Evolutionary conservation across 2,888 invertebrate species (phyloP).

Genomic region (Drosophila antonietae): DNA sequence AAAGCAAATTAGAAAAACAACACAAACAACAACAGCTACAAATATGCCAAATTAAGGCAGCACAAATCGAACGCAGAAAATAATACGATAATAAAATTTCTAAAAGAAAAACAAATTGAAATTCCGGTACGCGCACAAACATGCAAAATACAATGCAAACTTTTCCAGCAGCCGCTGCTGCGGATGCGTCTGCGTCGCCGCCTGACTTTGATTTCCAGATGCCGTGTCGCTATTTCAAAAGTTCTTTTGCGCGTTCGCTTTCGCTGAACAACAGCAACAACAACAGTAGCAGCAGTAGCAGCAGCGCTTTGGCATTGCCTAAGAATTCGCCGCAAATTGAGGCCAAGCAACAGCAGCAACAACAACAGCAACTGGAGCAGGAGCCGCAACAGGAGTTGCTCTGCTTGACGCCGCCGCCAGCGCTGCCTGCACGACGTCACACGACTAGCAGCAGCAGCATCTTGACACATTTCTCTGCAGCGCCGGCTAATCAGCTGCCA

Average conservation of each 20-base stretch:
- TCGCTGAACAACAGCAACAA: slow-evolving; percentile 82
- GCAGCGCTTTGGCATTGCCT: slow-evolving; percentile 51
- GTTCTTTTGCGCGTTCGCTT: slow-evolving; percentile 86
- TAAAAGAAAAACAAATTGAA: slow-evolving; percentile 32
- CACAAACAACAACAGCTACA: slow-evolving; percentile 25
- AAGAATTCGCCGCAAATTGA: slow-evolving; percentile 64
- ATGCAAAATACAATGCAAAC: slow-evolving; percentile 58
- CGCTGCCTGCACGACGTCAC: slow-evolving; percentile 76
- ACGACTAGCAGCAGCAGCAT: slow-evolving; percentile 49
- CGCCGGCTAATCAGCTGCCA: slow-evolving; percentile 59
- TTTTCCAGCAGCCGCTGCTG: slow-evolving; percentile 32
- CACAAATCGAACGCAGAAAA: slow-evolving; percentile 17
- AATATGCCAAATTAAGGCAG: slow-evolving; percentile 58
- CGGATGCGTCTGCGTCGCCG: slow-evolving; percentile 53
- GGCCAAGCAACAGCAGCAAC: slow-evolving; percentile 46
- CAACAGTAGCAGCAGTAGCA: slow-evolving; percentile 72
- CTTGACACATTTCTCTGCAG: slow-evolving; percentile 58
- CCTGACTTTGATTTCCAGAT: slow-evolving; percentile 84
- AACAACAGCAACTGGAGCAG: slow-evolving; percentile 27
- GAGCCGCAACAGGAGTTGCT: slow-evolving; percentile 33
- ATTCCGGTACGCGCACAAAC: slow-evolving; percentile 32
- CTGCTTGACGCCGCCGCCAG: slow-evolving; percentile 71
- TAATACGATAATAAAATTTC: slow-evolving; percentile 5
- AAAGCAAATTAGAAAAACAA: slow-evolving; percentile 38
- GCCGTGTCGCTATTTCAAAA: slow-evolving; percentile 86